Percentiles rank a stretch among this genome's conserved stretches.
Conservation (phyloP, 2,888 invertebrate species). For the Hypercompe scribonia region DNA sequence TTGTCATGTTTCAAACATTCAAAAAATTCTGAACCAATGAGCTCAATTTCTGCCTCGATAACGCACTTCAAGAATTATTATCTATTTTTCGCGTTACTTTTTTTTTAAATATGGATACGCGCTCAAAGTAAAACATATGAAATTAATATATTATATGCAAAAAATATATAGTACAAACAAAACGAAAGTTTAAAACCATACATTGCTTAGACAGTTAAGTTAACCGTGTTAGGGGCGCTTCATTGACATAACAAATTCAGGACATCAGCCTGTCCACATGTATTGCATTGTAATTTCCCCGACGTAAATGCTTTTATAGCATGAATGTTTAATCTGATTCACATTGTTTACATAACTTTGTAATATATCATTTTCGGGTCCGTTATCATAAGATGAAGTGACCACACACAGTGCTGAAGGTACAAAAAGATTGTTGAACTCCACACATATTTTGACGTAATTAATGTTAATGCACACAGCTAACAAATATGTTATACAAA, state of each 20-base stretch:
- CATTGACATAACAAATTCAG: slow-evolving; percentile 73
- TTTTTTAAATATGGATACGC: too few species aligned
- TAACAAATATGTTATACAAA: slow-evolving; percentile 47
- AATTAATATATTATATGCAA: neutral
- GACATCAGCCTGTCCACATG: slow-evolving; percentile 64
- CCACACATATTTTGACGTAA: neutral
- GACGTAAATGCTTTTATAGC: slow-evolving; percentile 52
- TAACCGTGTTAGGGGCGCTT: slow-evolving; percentile 68
- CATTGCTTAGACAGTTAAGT: slow-evolving; percentile 42
- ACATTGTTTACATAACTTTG: neutral
- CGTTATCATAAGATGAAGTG: neutral
- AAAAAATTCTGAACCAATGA: too few species aligned
- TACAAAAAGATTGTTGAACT: neutral
- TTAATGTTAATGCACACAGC: neutral
- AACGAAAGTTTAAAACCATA: neutral
- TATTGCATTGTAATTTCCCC: slow-evolving; percentile 75
- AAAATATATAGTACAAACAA: neutral
- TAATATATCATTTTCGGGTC: neutral
- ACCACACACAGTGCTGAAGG: neutral
- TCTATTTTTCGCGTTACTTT: too few species aligned
- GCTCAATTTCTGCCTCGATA: too few species aligned
- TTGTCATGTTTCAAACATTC: too few species aligned
- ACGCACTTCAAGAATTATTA: too few species aligned
- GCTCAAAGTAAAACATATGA: neutral
- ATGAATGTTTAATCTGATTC: neutral